phyloP scores from a whole-genome alignment of 2,113 vertebrate species.

The Indicator maculatus region DNA sequence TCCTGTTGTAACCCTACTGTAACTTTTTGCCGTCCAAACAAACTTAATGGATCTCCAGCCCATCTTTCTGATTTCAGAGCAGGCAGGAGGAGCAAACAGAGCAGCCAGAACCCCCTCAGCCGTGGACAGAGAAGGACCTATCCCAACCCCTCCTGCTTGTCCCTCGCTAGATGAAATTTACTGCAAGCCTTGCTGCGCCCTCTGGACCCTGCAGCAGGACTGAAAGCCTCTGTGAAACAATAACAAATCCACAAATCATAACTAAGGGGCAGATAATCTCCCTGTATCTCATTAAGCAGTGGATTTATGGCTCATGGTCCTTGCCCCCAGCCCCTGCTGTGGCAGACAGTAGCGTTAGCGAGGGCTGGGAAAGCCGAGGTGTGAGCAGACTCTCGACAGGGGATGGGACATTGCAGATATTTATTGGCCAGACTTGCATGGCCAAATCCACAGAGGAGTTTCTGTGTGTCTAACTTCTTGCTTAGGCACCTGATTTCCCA shows the following conservation, averaged over 20 bases:
- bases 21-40: background rate
- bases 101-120: background rate
- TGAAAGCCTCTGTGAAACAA: background rate
- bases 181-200: background rate
- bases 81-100: background rate
- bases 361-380: rapidly evolving
- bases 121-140: background rate
- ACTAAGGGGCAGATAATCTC: background rate
- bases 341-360: background rate
- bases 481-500: background rate
- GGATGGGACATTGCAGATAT: background rate
- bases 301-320: background rate
- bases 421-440: background rate
- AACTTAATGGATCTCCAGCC: background rate
- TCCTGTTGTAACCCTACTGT: background rate
- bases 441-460: background rate
- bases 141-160: rapidly evolving
- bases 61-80: background rate
- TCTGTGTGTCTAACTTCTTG: background rate
- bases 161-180: background rate
- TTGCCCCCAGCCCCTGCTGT: background rate
- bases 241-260: background rate
- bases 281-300: background rate
- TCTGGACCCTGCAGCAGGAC: background rate
- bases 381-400: background rate